Evolutionary conservation across 2,113 vertebrate species (phyloP).

Genomic region (Myotis lucifugus): DNA sequence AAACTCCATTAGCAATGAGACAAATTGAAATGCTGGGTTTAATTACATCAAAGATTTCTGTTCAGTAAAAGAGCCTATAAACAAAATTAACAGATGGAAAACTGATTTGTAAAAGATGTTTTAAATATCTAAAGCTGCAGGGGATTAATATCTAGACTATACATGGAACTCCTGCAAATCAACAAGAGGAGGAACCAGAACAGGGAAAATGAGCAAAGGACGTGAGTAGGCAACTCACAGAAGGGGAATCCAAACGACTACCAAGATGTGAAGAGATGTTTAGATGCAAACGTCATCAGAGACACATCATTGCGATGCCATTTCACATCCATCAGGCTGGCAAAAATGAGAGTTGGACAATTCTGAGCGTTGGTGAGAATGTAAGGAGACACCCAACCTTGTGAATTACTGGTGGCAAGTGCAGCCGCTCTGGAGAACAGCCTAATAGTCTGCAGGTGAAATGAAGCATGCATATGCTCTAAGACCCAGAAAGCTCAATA

Average conservation of each 20-base stretch:
- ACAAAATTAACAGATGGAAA: slow-evolving; percentile 4
- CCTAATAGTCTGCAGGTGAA: background rate
- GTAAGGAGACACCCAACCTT: background rate
- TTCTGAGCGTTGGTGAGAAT: background rate
- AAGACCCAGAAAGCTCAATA: background rate
- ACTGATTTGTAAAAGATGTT: background rate
- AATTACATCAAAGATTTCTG: background rate
- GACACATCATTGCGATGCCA: background rate
- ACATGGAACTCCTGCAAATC: background rate
- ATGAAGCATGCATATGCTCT: background rate
- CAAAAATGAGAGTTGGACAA: background rate
- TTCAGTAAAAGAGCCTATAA: background rate
- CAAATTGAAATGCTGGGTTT: background rate
- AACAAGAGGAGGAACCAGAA: background rate
- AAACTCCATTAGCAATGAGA: background rate
- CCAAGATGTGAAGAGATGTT: background rate
- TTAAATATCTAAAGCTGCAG: background rate
- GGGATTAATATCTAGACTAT: background rate
- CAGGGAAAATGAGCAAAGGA: background rate
- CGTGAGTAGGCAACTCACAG: background rate
- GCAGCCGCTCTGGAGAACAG: background rate
- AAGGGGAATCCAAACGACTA: background rate
- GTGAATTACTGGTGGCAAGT: background rate
- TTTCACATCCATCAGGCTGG: background rate
- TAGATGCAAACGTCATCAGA: background rate